Percentiles rank a stretch among this genome's conserved stretches.
Evolutionary conservation across 2,113 vertebrate genomes (phyloP).

Genomic region (Cinclus cinclus): DNA sequence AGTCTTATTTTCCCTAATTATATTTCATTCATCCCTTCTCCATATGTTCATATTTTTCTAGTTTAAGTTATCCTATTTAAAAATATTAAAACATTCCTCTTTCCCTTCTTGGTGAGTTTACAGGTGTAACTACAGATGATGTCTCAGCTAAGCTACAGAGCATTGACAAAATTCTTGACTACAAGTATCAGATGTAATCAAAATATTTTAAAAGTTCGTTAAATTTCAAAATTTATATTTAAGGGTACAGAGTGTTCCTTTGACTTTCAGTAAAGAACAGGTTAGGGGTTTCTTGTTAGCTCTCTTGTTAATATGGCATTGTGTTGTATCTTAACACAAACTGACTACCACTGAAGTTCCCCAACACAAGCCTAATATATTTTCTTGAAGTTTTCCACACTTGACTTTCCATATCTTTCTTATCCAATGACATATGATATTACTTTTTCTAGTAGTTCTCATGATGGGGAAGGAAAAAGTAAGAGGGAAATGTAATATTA

Average conservation of each 20-base stretch:
- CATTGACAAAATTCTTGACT: background rate
- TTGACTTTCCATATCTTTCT: background rate
- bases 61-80: background rate
- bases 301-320: background rate
- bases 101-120: background rate
- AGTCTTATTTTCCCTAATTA: background rate
- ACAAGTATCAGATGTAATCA: background rate
- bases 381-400: background rate
- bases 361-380: background rate
- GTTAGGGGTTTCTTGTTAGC: rapidly evolving
- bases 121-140: background rate
- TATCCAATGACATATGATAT: background rate
- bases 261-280: background rate
- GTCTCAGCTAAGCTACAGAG: background rate
- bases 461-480: background rate
- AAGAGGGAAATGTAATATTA: background rate
- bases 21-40: background rate
- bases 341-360: background rate
- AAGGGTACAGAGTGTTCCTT: background rate
- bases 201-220: background rate
- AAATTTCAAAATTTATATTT: background rate
- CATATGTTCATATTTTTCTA: background rate
- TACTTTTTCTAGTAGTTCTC: background rate
- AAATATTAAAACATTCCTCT: background rate
- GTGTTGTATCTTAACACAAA: background rate